Base-by-base conservation (phyloP, 2,888 invertebrate species). In the Dryococelus australis region DNA sequence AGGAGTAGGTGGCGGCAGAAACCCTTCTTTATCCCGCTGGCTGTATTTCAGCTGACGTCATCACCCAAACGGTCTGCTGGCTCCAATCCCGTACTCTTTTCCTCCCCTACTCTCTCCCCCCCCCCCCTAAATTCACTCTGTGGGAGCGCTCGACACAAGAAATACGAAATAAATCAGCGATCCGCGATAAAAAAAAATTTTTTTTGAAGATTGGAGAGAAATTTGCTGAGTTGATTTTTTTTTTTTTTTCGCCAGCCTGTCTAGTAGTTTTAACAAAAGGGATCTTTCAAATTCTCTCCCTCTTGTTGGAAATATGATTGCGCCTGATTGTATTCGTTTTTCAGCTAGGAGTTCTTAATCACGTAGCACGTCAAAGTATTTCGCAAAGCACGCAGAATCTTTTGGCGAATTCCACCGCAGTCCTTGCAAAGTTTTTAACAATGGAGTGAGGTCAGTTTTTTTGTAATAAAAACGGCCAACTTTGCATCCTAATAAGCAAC, bases 1-100 rank as follows among this genome's bases (percentile, higher is more conserved):
- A 65, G 65, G 65, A 20, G 65, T 65, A 24, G 65, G 65, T 65
- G 65, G 65, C 16, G 16, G 65, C 8, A 47, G n/a, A 65, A 24
- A 65, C 65, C n/a, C 65, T 65, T 65, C 65, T 65, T 65, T 65
- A 65, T 65, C 65, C 65, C 65, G 8, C 65, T 65, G 65, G 65
- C 65, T 65, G 65, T 65, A 65, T 20, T 65, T 65, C 65, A 65
- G 65, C 65, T 65, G 65, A 65, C 65, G 65, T 65, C 65, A 65
- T 65, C 65, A n/a, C 65, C 20, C 12, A n/a, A 24, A 65, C 16
- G 65, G 65, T 65, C n/a, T 3, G 65, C 65, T 65, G 65, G 65
- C 65, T 65, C 65, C 65, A 65, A 65, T 65, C 65, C 12, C 65
- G 65, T 24, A 51, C 51, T 20, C 51, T 20, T 6, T 24, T n/a